These are phyloP conservation scores for Scotopteryx bipunctaria DNA, from an alignment of 2,888 invertebrate species.

Conservation along the genomic window DNA sequence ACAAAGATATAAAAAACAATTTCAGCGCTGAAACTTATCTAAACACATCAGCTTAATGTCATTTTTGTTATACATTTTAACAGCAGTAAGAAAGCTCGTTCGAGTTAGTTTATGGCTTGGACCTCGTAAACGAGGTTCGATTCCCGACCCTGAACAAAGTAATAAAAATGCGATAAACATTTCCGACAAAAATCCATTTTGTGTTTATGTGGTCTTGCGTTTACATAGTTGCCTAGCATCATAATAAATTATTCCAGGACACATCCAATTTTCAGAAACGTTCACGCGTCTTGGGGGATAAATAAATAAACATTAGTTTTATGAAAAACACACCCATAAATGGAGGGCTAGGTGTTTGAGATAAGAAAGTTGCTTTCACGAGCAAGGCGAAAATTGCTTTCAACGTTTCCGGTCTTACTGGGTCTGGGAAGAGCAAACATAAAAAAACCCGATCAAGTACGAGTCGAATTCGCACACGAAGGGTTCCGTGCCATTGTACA, in stretches of 20 bases:
- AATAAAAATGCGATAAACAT: slow-evolving; percentile 64
- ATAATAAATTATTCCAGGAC: slow-evolving; percentile 30
- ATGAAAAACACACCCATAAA: slow-evolving; percentile 3
- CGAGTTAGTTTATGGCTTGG: slow-evolving; percentile 58
- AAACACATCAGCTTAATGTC: slow-evolving; percentile 45
- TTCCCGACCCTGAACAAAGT: slow-evolving; percentile 59
- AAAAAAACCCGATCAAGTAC: too few species aligned
- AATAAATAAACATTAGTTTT: slow-evolving; percentile 5
- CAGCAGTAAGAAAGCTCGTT: slow-evolving; percentile 55
- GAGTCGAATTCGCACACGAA: too few species aligned
- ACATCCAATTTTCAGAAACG: slow-evolving; percentile 21
- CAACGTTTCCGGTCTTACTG: too few species aligned
- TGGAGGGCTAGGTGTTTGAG: neutral
- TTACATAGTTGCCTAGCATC: slow-evolving; percentile 44
- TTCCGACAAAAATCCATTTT: slow-evolving; percentile 54
- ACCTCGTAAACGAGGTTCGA: slow-evolving; percentile 67
- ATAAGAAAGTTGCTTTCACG: neutral
- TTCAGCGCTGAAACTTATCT: slow-evolving; percentile 29
- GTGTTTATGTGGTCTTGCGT: slow-evolving; percentile 49
- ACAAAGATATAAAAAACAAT: slow-evolving; percentile 30
- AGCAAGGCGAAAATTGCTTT: neutral
- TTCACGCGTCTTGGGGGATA: slow-evolving; percentile 1
- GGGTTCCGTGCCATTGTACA: too few species aligned
- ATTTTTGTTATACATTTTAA: slow-evolving; percentile 59
- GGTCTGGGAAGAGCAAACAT: too few species aligned